phyloP scores from a whole-genome alignment of 2,797 vertebrate genomes.

The Sorex maritimensis region DNA sequence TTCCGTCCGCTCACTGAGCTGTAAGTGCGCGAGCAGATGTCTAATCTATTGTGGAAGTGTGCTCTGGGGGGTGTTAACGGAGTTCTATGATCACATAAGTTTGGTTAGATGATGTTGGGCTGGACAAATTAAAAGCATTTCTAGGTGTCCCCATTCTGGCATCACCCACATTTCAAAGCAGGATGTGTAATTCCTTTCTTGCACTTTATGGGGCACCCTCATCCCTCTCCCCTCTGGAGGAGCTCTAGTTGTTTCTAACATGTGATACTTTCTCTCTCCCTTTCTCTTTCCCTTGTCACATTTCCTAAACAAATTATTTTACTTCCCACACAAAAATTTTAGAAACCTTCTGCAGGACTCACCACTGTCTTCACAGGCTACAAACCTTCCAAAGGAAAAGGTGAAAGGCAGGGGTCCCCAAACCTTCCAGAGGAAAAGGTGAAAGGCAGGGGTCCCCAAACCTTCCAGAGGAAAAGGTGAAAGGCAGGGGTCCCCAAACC shows the following conservation, averaged over 20 bases:
- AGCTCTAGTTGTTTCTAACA: not conserved
- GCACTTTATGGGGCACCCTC: not conserved
- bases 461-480: slow-evolving; percentile 14
- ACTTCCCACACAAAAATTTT: not conserved
- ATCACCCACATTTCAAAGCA: no score
- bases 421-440: slow-evolving; percentile 18
- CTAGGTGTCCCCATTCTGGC: no score
- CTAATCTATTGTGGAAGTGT: not conserved
- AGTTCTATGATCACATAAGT: slow-evolving; percentile 4
- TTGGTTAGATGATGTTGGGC: slow-evolving; percentile 5
- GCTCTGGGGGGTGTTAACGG: not conserved
- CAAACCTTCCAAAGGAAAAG: slow-evolving; percentile 33
- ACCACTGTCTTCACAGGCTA: slow-evolving; percentile 19
- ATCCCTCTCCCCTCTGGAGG: not conserved
- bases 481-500: not conserved
- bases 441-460: slow-evolving; percentile 8
- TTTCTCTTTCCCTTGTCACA: no score
- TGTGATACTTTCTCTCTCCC: not conserved
- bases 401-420: not conserved
- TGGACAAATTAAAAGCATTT: not conserved
- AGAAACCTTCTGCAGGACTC: slow-evolving; percentile 48
- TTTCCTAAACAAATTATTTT: no score
- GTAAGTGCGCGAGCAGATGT: not conserved
- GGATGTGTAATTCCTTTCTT: no score
- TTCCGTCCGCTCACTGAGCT: not conserved